Conservation (phyloP, 2,888 invertebrate genomes). For the Macaria notata region DNA sequence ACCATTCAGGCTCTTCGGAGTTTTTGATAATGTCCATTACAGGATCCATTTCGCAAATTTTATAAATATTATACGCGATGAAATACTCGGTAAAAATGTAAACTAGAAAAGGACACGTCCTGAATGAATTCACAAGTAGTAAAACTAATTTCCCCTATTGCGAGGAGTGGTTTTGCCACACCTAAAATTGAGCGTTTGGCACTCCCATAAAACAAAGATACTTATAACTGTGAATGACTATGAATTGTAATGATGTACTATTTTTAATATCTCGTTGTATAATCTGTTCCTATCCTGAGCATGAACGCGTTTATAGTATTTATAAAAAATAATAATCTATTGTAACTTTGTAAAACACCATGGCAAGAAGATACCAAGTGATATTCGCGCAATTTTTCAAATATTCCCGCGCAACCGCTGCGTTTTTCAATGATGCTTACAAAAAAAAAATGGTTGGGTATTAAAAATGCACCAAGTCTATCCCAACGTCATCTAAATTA, state of each 20-base stretch:
- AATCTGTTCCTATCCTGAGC: too few relatives aligned
- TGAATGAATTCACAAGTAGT: constrained; percentile 47
- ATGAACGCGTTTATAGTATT: too few relatives aligned
- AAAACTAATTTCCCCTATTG: constrained; percentile 70
- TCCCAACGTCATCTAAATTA: too few relatives aligned
- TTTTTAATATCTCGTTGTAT: not conserved
- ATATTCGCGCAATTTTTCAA: constrained; percentile 16
- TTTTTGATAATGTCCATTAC: constrained; percentile 70
- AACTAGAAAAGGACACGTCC: constrained; percentile 39
- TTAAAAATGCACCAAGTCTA: too few relatives aligned
- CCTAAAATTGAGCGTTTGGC: constrained; percentile 45
- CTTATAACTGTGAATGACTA: not conserved
- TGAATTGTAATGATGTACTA: not conserved
- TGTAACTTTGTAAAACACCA: too few relatives aligned
- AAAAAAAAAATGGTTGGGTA: constrained; percentile 13
- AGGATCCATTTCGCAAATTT: constrained; percentile 53
- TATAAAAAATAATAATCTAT: too few relatives aligned
- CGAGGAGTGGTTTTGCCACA: constrained; percentile 74
- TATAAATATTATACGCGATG: too few relatives aligned
- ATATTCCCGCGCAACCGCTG: constrained; percentile 32
- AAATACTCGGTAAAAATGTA: not conserved
- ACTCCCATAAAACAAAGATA: constrained; percentile 35
- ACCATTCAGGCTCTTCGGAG: constrained; percentile 85
- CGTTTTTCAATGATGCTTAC: constrained; percentile 13
- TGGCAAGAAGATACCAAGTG: too few relatives aligned